phyloP scores from a whole-genome alignment of 2,888 invertebrate species.

The Hipparchia sbordonii region DNA sequence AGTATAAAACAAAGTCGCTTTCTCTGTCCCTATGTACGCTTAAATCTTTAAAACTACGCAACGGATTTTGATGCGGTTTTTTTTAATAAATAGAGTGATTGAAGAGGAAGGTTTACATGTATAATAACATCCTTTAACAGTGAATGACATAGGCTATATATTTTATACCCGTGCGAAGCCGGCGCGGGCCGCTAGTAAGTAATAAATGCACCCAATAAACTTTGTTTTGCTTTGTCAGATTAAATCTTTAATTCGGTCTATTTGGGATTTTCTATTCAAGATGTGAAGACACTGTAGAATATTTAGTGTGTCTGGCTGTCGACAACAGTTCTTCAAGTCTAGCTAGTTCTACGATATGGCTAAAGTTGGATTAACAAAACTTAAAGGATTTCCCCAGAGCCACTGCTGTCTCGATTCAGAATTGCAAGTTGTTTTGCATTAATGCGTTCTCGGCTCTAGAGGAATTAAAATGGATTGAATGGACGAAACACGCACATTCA shows the following conservation, averaged over 20 bases:
- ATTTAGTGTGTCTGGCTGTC: constrained; percentile 18
- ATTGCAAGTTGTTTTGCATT: not conserved
- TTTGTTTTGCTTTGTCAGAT: not conserved
- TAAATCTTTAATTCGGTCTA: not conserved
- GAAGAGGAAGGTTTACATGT: no score
- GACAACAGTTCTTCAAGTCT: not conserved
- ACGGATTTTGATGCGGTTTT: not conserved
- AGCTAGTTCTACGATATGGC: not conserved
- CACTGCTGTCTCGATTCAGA: not conserved
- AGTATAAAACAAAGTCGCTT: no score
- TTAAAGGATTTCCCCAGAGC: not conserved
- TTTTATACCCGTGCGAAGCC: no score
- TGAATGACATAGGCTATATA: no score
- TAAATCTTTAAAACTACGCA: no score
- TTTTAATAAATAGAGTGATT: no score
- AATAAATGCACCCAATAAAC: not conserved
- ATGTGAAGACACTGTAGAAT: constrained; percentile 7
- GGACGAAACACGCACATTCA: no score
- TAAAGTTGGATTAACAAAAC: constrained; percentile 12
- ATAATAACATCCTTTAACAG: no score
- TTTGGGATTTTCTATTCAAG: not conserved
- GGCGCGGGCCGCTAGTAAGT: not conserved
- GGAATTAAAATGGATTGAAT: no score
- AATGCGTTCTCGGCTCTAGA: not conserved
- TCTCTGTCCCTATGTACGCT: no score